phyloP scores from a whole-genome alignment of 2,888 invertebrate genomes.

The Aquatica leii region DNA sequence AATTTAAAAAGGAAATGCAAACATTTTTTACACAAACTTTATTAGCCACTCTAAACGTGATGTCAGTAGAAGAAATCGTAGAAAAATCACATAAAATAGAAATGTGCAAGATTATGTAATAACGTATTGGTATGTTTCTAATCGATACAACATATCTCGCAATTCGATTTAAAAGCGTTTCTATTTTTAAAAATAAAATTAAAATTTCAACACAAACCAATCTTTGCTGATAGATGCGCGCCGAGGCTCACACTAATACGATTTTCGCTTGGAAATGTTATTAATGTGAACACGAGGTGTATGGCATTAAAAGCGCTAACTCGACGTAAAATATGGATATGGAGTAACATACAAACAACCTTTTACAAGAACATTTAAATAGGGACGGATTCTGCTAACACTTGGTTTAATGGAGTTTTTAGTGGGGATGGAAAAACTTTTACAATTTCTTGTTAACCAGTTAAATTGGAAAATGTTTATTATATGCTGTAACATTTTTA shows the following conservation, averaged over 20 bases:
- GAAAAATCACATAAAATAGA: no score
- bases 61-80: no score
- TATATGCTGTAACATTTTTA: slow-evolving; percentile 14
- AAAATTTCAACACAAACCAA: slow-evolving; percentile 9
- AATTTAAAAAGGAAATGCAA: no score
- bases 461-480: slow-evolving; percentile 27
- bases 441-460: slow-evolving; percentile 28
- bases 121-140: no score
- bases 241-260: slow-evolving; percentile 10
- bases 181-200: neutral
- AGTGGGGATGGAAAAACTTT: slow-evolving; percentile 32
- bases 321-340: slow-evolving; percentile 22
- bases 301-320: slow-evolving; percentile 19
- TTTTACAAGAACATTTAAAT: slow-evolving; percentile 15
- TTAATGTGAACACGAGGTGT: slow-evolving; percentile 25
- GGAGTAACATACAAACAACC: slow-evolving; percentile 7
- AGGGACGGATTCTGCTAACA: slow-evolving; percentile 23
- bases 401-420: slow-evolving; percentile 30
- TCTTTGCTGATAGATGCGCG: slow-evolving; percentile 1
- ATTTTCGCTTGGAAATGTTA: slow-evolving; percentile 25
- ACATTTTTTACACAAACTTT: no score
- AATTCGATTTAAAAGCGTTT: slow-evolving; percentile 4
- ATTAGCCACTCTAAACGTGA: no score
- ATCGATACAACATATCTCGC: no score
- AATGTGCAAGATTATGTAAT: no score